Base-by-base conservation (phyloP, 2,113 vertebrate species). In the Psilopsiagon aurifrons region DNA sequence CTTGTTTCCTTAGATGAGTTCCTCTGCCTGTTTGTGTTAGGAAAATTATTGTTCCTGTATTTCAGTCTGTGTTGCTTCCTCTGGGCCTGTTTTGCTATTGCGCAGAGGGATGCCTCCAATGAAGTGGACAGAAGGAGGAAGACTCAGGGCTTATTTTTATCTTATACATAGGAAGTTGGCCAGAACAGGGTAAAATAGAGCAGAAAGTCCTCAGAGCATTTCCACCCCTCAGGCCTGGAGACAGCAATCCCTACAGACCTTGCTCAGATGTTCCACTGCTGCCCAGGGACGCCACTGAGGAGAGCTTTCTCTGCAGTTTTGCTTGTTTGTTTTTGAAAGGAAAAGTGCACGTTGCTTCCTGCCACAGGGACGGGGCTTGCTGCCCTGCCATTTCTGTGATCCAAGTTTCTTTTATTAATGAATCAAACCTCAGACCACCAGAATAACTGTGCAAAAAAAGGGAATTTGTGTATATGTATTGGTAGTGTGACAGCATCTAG, bases 241-340 rank as follows among this genome's bases (percentile, higher is more conserved):
- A 95, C 91, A 90, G 81, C 29, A 82, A 62, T 96, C 94, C 96
- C 94, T 87, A 91, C 83, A 96, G 97, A 94, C 83, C 80, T 95
- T 89, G 66, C 78, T 97, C 95, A 97, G 81, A 96, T 90, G 78
- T 97, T 97, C 97, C 96, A 92, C 69, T 1, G 0, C 94, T 96
- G 93, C 88, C 70, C 14, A 2, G 88, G 46, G 81, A 84, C 3
- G 6, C 76, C 78, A 46, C 83, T 0, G 70, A 95, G 83, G 77
- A 87, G 74, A 86, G 71, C 44, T 95, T 97, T 95, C 78, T 90
- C 80, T 0, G 1, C 68, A 76, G 59, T 59, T 93, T 92, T 68
- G 14, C 81, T 67, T 96, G 82, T 94, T 97, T 97, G 89, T 94
- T 97, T 96, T 96, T 76, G 82, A 95, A 97, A 91, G 94, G 66